These are phyloP conservation scores for Brachystomella parvula DNA, from an alignment of 1,140 invertebrate genomes.

Conservation along the genomic window DNA sequence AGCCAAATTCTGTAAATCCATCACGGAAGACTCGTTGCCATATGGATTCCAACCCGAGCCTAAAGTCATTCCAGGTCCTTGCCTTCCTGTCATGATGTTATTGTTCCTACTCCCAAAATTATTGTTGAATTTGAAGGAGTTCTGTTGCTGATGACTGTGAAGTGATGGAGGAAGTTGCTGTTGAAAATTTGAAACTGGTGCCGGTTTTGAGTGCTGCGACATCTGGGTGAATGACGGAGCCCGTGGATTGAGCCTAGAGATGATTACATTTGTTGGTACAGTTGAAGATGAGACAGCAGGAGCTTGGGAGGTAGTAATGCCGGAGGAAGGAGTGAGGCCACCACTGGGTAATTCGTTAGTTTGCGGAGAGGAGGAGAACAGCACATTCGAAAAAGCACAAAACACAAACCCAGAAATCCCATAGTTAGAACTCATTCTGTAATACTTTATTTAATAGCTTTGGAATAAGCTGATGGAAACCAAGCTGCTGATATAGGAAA, in stretches of 20 bases:
- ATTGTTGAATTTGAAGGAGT: background rate
- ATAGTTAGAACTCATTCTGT: too few species aligned
- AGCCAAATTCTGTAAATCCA: conserved; percentile 29
- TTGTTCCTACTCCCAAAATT: conserved; percentile 11
- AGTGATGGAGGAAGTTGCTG: conserved; percentile 10
- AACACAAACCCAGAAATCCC: too few species aligned
- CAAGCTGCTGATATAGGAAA: background rate
- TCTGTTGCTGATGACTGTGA: conserved; percentile 18
- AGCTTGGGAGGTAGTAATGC: conserved; percentile 15
- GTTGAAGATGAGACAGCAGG: conserved; percentile 19
- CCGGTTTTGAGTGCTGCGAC: conserved; percentile 32
- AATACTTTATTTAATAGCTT: background rate
- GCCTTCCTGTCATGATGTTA: conserved; percentile 15
- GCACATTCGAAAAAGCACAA: too few species aligned
- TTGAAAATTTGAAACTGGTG: conserved; percentile 9
- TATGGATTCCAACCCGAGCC: conserved; percentile 17
- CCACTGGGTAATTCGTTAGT: background rate
- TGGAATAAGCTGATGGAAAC: background rate
- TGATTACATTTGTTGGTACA: conserved; percentile 40
- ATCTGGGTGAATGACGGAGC: conserved; percentile 73
- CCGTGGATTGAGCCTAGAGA: conserved; percentile 73
- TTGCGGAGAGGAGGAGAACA: background rate
- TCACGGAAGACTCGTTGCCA: background rate
- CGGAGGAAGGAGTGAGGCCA: background rate
- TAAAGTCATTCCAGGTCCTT: conserved; percentile 2